Evolutionary conservation across 1,140 invertebrate species (phyloP).

Genomic region (Leptinotarsa defecta): DNA sequence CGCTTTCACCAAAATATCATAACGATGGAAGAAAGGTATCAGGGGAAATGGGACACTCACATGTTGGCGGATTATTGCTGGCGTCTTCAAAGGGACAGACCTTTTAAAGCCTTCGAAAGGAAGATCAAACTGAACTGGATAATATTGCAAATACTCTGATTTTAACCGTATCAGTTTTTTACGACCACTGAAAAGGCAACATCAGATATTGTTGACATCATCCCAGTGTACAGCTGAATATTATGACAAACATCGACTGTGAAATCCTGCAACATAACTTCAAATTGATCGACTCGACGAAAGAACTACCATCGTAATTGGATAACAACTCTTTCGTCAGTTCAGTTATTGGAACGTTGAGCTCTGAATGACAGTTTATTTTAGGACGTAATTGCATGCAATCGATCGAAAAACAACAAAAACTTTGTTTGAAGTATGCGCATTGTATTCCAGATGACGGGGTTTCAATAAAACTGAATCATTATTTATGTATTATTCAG

Average conservation of each 20-base stretch:
- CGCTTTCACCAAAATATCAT: too few relatives aligned
- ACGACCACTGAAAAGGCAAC: too few relatives aligned
- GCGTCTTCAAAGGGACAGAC: too few relatives aligned
- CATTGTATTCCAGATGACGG: conserved; percentile 4
- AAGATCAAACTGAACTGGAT: too few relatives aligned
- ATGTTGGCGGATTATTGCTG: too few relatives aligned
- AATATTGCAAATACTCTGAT: too few relatives aligned
- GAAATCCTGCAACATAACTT: not conserved
- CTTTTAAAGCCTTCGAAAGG: too few relatives aligned
- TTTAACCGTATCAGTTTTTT: too few relatives aligned
- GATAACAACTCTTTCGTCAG: not conserved
- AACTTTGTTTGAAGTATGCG: not conserved
- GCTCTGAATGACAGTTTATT: conserved; percentile 6
- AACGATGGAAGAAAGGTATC: too few relatives aligned
- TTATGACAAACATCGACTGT: not conserved
- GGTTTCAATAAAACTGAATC: not conserved
- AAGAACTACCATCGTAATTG: not conserved
- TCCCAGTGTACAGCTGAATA: too few relatives aligned
- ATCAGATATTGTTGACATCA: too few relatives aligned
- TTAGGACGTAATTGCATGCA: not conserved
- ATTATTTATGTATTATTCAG: not conserved
- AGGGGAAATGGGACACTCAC: too few relatives aligned
- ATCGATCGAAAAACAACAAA: not conserved
- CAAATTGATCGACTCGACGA: not conserved
- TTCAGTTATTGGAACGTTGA: conserved; percentile 1